phyloP scores from a whole-genome alignment of 2,888 invertebrate species.

The Polietes domitor region DNA sequence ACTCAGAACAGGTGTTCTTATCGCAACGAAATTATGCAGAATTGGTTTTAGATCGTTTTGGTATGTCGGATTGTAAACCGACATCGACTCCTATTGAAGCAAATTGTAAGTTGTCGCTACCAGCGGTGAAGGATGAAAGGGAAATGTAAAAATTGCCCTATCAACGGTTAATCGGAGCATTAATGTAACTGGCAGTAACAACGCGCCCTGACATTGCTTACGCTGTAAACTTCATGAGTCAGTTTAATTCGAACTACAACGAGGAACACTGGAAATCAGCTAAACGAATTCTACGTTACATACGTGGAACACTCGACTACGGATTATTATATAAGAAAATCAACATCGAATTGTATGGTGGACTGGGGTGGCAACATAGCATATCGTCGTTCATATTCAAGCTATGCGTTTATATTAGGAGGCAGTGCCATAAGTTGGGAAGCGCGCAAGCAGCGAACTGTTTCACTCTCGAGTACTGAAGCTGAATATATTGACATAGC shows the following conservation, averaged over 20 bases:
- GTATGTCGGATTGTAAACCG: constrained; percentile 56
- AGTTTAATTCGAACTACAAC: constrained; percentile 61
- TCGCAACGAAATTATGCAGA: constrained; percentile 58
- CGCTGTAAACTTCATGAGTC: constrained; percentile 60
- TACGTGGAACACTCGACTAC: constrained; percentile 54
- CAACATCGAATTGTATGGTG: constrained; percentile 40
- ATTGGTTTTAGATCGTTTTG: constrained; percentile 56
- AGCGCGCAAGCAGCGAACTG: constrained; percentile 63
- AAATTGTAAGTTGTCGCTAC: constrained; percentile 43
- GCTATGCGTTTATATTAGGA: constrained; percentile 62
- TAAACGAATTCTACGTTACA: constrained; percentile 61
- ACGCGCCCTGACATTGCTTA: constrained; percentile 62
- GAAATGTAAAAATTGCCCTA: constrained; percentile 56
- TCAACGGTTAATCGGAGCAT: constrained; percentile 65
- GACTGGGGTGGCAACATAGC: constrained; percentile 63
- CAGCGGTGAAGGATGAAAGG: constrained; percentile 40
- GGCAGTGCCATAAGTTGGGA: constrained; percentile 66
- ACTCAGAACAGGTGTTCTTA: constrained; percentile 42
- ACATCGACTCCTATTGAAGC: constrained; percentile 52
- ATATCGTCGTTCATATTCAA: constrained; percentile 65
- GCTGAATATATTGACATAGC: constrained; percentile 65
- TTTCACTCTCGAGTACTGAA: constrained; percentile 64
- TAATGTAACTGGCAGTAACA: constrained; percentile 65
- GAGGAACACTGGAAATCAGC: constrained; percentile 65
- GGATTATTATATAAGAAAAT: constrained; percentile 53